Base-by-base conservation (phyloP, 2,113 vertebrate species). In the Struthidea cinerea region DNA sequence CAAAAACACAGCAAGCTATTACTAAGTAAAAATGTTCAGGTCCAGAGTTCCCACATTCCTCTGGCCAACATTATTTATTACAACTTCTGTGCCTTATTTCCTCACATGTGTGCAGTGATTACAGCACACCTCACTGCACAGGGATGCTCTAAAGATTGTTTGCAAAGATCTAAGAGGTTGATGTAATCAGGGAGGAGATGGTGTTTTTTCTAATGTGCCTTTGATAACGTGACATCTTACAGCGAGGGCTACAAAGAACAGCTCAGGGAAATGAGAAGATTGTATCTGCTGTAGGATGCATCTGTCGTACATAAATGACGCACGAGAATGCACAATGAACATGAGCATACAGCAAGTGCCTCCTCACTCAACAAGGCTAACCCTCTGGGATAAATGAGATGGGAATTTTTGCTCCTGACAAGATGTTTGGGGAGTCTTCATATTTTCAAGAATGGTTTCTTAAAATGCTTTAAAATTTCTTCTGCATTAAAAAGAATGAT, bases 201-300 rank as follows among this genome's bases (percentile, higher is more conserved):
- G 50, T 70, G 1, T 46, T 91, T 92, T 76, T 85, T 70, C 61
- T 77, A 73, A 76, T 13, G 37, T 28, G 46, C 59, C 59, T 88
- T 92, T 97, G 88, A 90, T 95, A 92, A 90, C 59, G 53, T 90
- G 85, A 71, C 82, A 88, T 78, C 46, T 53, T 57, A 76, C 53
- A 75, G 37, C 0, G 7, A 95, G 57, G 63, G 26, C 57, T 87
- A 75, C 77, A 73, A 93, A 79, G 70, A 92, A 53, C 32, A 68
- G 78, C 69, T 89, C 81, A 57, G 82, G 57, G 81, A 91, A 94
- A 96, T 79, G 57, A 93, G 84, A 89, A 85, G 78, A 91, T 76
- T 69, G 3, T 69, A 96, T 93, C 91, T 85, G 67, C 53, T 70
- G 55, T 39, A 65, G 74, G 61, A 63, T 55, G 61, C 3, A 1